These are phyloP conservation scores for Esperia sulphurella DNA, from an alignment of 2,888 invertebrate species.

Conservation along the genomic window DNA sequence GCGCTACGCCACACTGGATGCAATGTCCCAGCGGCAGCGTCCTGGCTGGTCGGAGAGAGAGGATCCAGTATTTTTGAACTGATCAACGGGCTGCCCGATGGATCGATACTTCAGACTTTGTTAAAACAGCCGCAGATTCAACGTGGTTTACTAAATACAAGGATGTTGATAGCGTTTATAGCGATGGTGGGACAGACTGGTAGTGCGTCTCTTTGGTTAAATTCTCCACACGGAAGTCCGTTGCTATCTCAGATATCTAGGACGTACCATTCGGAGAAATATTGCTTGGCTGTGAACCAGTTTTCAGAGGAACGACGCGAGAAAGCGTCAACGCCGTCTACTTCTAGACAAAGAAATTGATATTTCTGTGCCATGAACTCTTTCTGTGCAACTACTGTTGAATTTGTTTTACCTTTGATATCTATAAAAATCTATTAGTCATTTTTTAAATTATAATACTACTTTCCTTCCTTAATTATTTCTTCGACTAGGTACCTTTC, in stretches of 20 bases:
- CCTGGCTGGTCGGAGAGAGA: constrained; percentile 64
- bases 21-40: constrained; percentile 67
- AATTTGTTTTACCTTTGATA: too few relatives aligned
- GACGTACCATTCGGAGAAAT: constrained; percentile 72
- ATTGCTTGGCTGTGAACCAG: constrained; percentile 70
- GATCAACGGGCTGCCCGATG: constrained; percentile 61
- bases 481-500: too few relatives aligned
- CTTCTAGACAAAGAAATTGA: constrained; percentile 48
- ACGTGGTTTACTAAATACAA: constrained; percentile 60
- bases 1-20: constrained; percentile 58
- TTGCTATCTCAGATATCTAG: constrained; percentile 66
- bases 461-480: too few relatives aligned
- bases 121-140: constrained; percentile 69
- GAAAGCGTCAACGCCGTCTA: constrained; percentile 29
- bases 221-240: constrained; percentile 68
- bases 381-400: too few relatives aligned
- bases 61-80: constrained; percentile 67
- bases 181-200: constrained; percentile 69
- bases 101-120: constrained; percentile 55
- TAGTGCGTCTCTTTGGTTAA: constrained; percentile 64
- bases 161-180: constrained; percentile 69
- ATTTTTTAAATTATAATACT: too few relatives aligned
- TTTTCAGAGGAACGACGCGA: constrained; percentile 49
- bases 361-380: background rate
- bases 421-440: too few relatives aligned